A percentile compares a stretch with the other conserved stretches of the same genome.
Evolutionary conservation across 2,797 vertebrate genomes (phyloP).

Genomic region (Artibeus jamaicensis): DNA sequence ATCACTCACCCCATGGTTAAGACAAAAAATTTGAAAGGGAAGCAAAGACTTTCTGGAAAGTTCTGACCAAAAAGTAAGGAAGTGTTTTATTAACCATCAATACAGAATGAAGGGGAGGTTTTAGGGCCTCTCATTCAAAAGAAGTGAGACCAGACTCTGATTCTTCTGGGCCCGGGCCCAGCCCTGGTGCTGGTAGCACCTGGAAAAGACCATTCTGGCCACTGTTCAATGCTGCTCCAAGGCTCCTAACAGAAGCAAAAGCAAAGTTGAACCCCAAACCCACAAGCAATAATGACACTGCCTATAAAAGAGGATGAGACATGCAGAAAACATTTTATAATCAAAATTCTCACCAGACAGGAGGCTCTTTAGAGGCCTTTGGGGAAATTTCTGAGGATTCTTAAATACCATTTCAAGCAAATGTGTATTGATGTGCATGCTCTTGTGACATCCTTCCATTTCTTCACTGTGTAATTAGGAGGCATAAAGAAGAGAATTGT

Average conservation of each 20-base stretch:
- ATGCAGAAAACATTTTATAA: constrained; percentile 33
- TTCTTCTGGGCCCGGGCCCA: not conserved
- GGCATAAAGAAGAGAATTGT: not conserved
- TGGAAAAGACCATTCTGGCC: not conserved
- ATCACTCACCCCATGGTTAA: not conserved
- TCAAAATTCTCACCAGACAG: constrained; percentile 48
- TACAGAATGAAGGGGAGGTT: not conserved
- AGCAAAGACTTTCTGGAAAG: not conserved
- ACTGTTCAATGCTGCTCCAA: not conserved
- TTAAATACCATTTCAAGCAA: constrained; percentile 48
- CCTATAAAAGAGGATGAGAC: not conserved
- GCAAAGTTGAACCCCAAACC: not conserved
- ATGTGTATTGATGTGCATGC: constrained; percentile 3
- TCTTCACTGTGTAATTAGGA: constrained; percentile 55
- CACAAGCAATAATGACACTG: not conserved
- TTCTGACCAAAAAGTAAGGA: not conserved
- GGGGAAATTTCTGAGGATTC: constrained; percentile 50
- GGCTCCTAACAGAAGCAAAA: constrained; percentile 2
- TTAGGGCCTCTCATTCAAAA: not conserved
- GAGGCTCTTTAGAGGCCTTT: constrained; percentile 2
- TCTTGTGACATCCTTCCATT: constrained; percentile 62
- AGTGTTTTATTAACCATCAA: not conserved
- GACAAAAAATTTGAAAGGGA: not conserved
- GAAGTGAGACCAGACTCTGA: not conserved
- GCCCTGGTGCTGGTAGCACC: not conserved